Conservation (phyloP, 2,113 vertebrate species). For the Nerophis ophidion region DNA sequence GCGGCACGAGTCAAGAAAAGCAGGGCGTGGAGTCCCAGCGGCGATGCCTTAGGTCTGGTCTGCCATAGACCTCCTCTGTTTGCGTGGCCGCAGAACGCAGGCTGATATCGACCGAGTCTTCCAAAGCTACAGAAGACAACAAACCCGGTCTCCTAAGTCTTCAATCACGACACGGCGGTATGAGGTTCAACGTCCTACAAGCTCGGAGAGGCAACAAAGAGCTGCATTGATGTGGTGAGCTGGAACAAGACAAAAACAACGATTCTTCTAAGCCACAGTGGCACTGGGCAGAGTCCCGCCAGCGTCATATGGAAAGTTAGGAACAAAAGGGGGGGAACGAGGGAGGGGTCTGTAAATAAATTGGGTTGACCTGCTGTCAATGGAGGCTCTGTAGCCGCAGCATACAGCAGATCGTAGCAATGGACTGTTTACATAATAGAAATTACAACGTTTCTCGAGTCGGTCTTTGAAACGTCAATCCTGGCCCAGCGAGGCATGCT, state of each 20-base stretch:
- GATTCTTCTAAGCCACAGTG: conserved; percentile 56
- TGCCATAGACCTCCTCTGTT: conserved; percentile 12
- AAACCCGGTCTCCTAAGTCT: conserved; percentile 25
- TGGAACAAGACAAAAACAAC: conserved; percentile 60
- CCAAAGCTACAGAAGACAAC: conserved; percentile 10
- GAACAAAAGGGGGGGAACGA: conserved; percentile 49
- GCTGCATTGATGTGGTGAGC: conserved; percentile 49
- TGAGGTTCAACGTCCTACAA: conserved; percentile 33
- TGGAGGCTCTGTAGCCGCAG: conserved; percentile 17
- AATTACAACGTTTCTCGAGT: conserved; percentile 27
- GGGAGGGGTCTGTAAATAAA: conserved; percentile 54
- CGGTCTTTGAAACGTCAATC: conserved; percentile 29
- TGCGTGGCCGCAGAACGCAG: neutral
- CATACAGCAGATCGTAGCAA: conserved; percentile 5
- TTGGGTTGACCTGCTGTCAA: conserved; percentile 39
- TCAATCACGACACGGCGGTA: conserved; percentile 13
- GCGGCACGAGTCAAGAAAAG: neutral
- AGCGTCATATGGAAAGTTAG: conserved; percentile 52
- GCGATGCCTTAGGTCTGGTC: too few species aligned
- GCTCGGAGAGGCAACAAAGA: conserved; percentile 56
- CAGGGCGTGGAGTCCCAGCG: too few species aligned
- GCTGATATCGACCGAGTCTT: conserved; percentile 28
- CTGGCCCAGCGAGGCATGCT: conserved; percentile 14
- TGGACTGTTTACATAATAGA: conserved; percentile 18
- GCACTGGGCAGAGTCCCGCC: conserved; percentile 52